Evolutionary conservation across 2,888 invertebrate species (phyloP), one percentile per base, ranked within the genome.

Genomic region (Andrena trimmerana): DNA sequence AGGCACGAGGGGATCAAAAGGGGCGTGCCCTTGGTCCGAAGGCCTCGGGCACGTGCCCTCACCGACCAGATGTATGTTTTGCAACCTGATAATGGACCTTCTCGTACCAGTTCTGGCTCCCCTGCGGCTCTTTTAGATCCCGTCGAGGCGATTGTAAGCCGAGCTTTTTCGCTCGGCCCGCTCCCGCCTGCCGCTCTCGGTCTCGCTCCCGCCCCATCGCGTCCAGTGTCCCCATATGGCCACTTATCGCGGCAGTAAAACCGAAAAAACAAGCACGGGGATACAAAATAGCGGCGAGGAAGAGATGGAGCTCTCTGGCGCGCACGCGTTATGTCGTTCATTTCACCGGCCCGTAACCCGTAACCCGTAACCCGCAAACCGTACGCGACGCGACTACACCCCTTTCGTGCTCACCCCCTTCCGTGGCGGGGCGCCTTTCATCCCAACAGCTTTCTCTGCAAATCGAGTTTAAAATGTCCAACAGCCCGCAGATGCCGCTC

Each of bases 81-180:
- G 92, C 93, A 92, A 93, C 93, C 91, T 92, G 93, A 93, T 93
- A 93, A 93, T 93, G 92, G 93, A 92, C 90, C 92, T 88, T 90
- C 90, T 90, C 89, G 87, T 90, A 91, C 90, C 90, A 86, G 88
- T 89, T 86, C 87, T 86, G 84, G 90, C 91, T 91, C 91, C 91
- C 91, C 90, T 90, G 90, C 90, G 89, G 90, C 91, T 91, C 93
- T 92, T 92, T 92, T 90, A 92, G 92, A 92, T 93, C 92, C 91
- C 89, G 88, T 90, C 91, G 89, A 86, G 88, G 88, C 89, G 91
- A 92, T 92, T 92, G 92, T 93, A 91, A 92, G 90, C 91, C 88
- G 92, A 92, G 92, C 92, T 93, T 91, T 92, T 92, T 92, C 90
- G 88, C 89, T 88, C 88, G 90, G 74, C 80, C 84, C 88, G 87